These are phyloP conservation scores for Pseudoips prasinana DNA, from an alignment of 2,888 invertebrate species.

Conservation along the genomic window DNA sequence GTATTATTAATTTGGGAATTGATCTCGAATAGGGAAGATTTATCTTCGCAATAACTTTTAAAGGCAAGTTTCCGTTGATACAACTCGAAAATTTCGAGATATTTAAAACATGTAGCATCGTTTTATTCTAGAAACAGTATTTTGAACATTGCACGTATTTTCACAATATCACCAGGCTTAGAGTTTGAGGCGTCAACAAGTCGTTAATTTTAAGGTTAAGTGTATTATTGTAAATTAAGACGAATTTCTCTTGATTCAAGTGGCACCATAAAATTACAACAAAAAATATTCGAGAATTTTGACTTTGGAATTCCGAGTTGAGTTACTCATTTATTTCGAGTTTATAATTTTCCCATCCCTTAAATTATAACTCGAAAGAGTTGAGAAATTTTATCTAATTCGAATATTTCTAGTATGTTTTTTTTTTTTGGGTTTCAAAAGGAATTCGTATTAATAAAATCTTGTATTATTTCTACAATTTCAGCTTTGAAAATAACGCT, in stretches of 20 bases:
- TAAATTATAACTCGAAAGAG: background rate
- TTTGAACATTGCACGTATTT: conserved; percentile 41
- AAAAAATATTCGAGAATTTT: conserved; percentile 1
- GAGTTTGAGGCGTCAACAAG: conserved; percentile 39
- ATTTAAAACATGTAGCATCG: conserved; percentile 19
- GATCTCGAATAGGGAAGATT: too few species aligned
- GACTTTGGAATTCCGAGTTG: conserved; percentile 10
- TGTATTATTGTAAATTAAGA: conserved; percentile 36
- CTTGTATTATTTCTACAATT: conserved; percentile 50
- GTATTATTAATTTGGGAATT: too few species aligned
- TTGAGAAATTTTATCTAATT: too few species aligned
- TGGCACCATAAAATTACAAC: background rate
- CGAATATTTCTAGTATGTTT: too few species aligned
- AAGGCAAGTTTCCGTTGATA: conserved; percentile 4
- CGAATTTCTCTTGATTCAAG: conserved; percentile 30
- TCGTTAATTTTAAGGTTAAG: conserved; percentile 40
- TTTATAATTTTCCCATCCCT: background rate
- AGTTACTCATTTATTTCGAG: conserved; percentile 2
- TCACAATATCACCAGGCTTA: conserved; percentile 39
- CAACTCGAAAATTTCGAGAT: conserved; percentile 26
- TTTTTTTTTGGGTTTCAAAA: conserved; percentile 18
- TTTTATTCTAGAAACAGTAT: conserved; percentile 41
- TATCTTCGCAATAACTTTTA: too few species aligned
- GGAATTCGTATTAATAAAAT: conserved; percentile 34
- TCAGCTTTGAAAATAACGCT: conserved; percentile 56